Evolutionary conservation across 2,113 vertebrate species (phyloP).

Genomic region (Nesogale talazaci): DNA sequence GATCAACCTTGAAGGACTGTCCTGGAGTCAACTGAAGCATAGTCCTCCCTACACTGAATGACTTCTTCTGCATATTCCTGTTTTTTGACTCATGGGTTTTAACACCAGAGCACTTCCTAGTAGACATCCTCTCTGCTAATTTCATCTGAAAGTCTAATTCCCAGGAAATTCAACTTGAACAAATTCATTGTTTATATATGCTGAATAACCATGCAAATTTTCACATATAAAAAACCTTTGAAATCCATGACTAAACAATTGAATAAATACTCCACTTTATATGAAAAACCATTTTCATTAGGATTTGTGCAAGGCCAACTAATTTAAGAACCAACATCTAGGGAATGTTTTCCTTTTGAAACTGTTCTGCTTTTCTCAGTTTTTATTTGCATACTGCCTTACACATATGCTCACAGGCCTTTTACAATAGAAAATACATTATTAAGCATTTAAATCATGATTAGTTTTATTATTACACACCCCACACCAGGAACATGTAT

Average conservation of each 20-base stretch:
- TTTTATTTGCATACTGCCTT: slow-evolving; percentile 17
- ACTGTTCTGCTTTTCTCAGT: slow-evolving; percentile 2
- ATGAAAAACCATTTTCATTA: slow-evolving; percentile 36
- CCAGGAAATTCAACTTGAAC: not conserved
- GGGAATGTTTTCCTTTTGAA: slow-evolving; percentile 29
- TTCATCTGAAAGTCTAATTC: not conserved
- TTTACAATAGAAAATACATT: slow-evolving; percentile 51
- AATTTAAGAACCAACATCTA: slow-evolving; percentile 23
- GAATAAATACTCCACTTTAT: slow-evolving; percentile 6
- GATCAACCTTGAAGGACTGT: not conserved
- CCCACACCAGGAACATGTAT: not conserved
- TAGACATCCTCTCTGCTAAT: not conserved
- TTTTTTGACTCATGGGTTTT: not conserved
- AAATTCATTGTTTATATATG: not conserved
- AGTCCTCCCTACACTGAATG: not conserved
- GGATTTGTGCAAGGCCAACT: slow-evolving; percentile 36
- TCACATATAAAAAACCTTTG: not conserved
- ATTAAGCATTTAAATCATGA: slow-evolving; percentile 15
- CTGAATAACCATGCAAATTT: not conserved
- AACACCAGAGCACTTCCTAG: not conserved
- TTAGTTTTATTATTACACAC: slow-evolving; percentile 31
- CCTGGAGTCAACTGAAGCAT: not conserved
- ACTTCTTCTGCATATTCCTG: not conserved
- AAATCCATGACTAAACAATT: slow-evolving; percentile 8
- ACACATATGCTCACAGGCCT: not conserved